Evolutionary conservation across 1,140 invertebrate genomes (phyloP), one percentile per base, ranked within the genome.

Genomic region (Bombus cullumanus): DNA sequence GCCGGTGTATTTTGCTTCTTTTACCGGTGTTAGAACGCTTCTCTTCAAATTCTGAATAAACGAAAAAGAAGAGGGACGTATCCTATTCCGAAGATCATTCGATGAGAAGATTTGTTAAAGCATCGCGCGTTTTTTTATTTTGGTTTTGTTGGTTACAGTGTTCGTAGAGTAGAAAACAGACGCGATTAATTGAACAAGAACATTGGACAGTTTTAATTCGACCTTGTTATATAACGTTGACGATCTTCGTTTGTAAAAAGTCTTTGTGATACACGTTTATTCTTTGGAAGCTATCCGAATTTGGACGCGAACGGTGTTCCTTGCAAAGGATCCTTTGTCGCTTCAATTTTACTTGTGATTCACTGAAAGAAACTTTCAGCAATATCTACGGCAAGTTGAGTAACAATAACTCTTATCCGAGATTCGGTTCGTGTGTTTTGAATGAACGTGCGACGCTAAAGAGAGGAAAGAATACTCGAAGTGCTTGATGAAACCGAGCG

Each of bases 401-500:
- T 3, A 62, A n/a, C 57, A n/a, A 18, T 53, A 53, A 53, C 59
- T 62, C 6, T 69, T 2, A 9, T 22, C 5, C 39, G 78, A 18
- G 64, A 53, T 25, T 53, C 47, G 31, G 25, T 25, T 64, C 9
- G 18, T 31, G 62, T 31, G 62, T 28, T 15, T 13, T 28, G 43
- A 18, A 78, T 83, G 64, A n/a, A 31, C 34, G 73, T 25, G 34
- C 41, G 25, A 18, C 5, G 66, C 34, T 43, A 47, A 4, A 22
- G 6, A 3, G 15, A 31, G 31, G 31, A 4, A 18, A 12, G 6
- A 41, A 25, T 6, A 62, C 66, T 15, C 12, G 4, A 57, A 53
- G 57, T 80, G 86, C 71, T 93, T 91, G 81, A 94, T 94, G 94
- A 93, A 92, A 94, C 79, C 92, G n/a, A 74, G 72, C 69, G 92